phyloP scores from a whole-genome alignment of 1,140 invertebrate species.

The Tetraneura akinire region DNA sequence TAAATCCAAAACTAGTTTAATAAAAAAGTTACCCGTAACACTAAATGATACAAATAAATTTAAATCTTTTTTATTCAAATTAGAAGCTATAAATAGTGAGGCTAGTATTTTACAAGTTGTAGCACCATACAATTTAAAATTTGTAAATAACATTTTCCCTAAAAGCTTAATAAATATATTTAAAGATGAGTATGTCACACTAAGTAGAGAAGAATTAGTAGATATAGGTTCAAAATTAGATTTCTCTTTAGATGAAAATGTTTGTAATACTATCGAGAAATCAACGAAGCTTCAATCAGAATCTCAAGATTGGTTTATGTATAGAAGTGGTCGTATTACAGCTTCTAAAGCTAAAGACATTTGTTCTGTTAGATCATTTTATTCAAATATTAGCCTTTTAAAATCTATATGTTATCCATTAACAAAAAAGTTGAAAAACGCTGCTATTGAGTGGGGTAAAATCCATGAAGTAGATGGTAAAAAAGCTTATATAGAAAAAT shows the following conservation, averaged over 20 bases:
- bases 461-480: neutral
- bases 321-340: constrained; percentile 5
- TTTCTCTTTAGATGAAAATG: constrained; percentile 6
- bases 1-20: neutral
- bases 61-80: neutral
- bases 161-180: neutral
- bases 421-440: constrained; percentile 4
- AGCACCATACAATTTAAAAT: constrained; percentile 10
- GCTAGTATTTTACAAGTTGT: constrained; percentile 1
- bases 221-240: constrained; percentile 23
- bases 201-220: constrained; percentile 4
- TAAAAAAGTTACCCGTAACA: neutral
- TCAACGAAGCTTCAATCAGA: neutral
- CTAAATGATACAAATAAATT: neutral
- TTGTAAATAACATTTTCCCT: neutral
- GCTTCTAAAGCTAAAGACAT: neutral
- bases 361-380: neutral
- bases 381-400: constrained; percentile 12
- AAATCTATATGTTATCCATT: neutral
- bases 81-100: neutral
- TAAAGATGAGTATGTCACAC: neutral
- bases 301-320: constrained; percentile 13
- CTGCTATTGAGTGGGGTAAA: neutral
- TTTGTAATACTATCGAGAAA: neutral
- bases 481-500: constrained; percentile 4